Percentiles rank a stretch among this genome's conserved stretches.
These are phyloP conservation scores for Hydropsyche tenuis DNA, from an alignment of 1,140 invertebrate genomes.

Conservation along the genomic window DNA sequence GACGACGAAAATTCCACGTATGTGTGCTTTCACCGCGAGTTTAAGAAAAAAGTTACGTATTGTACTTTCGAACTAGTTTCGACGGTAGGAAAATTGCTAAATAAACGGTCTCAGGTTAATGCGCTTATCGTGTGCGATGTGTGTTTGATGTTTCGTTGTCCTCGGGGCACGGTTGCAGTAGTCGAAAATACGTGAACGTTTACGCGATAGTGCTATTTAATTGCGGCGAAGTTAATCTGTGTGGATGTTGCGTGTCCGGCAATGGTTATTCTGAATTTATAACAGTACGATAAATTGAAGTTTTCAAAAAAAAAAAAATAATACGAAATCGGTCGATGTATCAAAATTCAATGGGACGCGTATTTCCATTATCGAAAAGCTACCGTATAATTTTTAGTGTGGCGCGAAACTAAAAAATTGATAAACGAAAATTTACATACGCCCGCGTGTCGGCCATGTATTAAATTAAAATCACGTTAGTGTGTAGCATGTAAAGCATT, in stretches of 20 bases:
- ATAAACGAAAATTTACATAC: too few species aligned
- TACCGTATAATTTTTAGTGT: too few species aligned
- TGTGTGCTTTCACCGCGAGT: background rate
- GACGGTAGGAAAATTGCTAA: conserved; percentile 9
- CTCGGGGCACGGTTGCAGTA: background rate
- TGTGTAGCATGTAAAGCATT: too few species aligned
- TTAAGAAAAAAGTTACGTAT: background rate
- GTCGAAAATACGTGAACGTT: conserved; percentile 16
- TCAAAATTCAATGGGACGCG: too few species aligned
- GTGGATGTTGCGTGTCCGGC: background rate
- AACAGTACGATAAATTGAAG: too few species aligned
- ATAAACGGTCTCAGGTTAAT: conserved; percentile 2
- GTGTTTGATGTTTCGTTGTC: background rate
- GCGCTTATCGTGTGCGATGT: background rate
- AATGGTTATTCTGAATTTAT: too few species aligned
- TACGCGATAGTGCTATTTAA: conserved; percentile 10
- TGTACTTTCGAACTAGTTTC: background rate
- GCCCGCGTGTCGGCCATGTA: too few species aligned
- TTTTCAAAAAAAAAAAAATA: too few species aligned
- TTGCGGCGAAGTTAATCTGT: background rate
- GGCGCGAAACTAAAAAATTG: too few species aligned
- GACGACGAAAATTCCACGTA: background rate
- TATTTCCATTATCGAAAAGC: too few species aligned
- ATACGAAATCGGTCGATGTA: too few species aligned
- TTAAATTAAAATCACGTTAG: too few species aligned